Percentiles rank a stretch among this genome's conserved stretches.
These are phyloP conservation scores for Drosophila eugracilis DNA, from an alignment of 1,140 invertebrate species.

Conservation along the genomic window DNA sequence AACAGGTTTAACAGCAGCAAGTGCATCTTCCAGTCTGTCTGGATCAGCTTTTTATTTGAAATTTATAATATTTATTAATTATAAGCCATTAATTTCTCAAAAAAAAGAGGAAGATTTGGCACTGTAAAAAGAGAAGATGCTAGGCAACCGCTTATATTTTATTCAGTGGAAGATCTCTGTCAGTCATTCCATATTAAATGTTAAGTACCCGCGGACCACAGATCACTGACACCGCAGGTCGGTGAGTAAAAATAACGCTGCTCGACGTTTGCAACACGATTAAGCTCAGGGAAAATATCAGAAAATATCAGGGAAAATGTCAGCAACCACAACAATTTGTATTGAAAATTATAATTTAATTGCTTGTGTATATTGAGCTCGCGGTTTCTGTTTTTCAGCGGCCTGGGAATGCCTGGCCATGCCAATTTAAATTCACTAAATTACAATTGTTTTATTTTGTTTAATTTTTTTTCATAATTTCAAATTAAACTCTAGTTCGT, in stretches of 20 bases:
- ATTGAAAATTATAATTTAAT: slow-evolving; percentile 51
- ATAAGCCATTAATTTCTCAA: background rate
- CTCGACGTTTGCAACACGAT: slow-evolving; percentile 6
- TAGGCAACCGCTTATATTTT: slow-evolving; percentile 6
- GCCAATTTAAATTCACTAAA: slow-evolving; percentile 49
- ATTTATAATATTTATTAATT: slow-evolving; percentile 1
- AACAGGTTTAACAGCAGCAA: slow-evolving; percentile 26
- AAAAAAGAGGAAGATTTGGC: background rate
- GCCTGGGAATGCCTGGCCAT: slow-evolving; percentile 22
- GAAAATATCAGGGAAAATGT: slow-evolving; percentile 23
- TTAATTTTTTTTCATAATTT: slow-evolving; percentile 22
- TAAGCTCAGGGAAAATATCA: slow-evolving; percentile 36
- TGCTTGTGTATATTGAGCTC: slow-evolving; percentile 30
- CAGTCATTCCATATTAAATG: slow-evolving; percentile 2
- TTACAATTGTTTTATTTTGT: slow-evolving; percentile 49
- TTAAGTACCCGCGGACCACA: slow-evolving; percentile 25
- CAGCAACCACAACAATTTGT: slow-evolving; percentile 43
- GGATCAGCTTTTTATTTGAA: background rate
- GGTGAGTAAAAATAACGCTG: slow-evolving; percentile 13
- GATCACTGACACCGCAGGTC: slow-evolving; percentile 37
- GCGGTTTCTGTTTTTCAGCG: slow-evolving; percentile 29
- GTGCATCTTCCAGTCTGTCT: slow-evolving; percentile 19
- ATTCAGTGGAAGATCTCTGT: background rate
- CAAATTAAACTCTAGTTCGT: slow-evolving; percentile 14
- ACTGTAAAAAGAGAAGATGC: background rate